Conservation (phyloP, 2,113 vertebrate genomes). For the Coracopsis vasa region DNA sequence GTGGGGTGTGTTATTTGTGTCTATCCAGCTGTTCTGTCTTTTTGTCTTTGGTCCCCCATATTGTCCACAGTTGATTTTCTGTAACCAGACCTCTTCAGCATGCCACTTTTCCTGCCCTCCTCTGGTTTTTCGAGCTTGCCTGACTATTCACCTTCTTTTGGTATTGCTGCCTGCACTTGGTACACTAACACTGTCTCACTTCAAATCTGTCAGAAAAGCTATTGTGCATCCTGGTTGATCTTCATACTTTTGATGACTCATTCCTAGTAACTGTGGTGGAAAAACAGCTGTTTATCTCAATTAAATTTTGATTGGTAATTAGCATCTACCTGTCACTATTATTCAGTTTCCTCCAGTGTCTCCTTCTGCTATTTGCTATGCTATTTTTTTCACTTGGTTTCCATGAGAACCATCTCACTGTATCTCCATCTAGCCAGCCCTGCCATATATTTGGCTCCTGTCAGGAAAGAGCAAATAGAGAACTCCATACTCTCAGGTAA, state of each 20-base stretch:
- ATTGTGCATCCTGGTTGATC: constrained; percentile 32
- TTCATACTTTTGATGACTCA: constrained; percentile 27
- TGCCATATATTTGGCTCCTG: background rate
- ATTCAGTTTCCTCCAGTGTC: constrained; percentile 38
- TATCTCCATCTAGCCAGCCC: background rate
- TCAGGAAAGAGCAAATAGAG: background rate
- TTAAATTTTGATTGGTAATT: constrained; percentile 75
- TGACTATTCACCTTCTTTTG: background rate
- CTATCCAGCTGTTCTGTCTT: constrained; percentile 1
- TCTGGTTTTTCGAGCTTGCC: background rate
- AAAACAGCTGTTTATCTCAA: constrained; percentile 74
- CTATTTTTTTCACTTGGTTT: constrained; percentile 66
- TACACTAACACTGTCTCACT: background rate
- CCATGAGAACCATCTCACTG: constrained; percentile 67
- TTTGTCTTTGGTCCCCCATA: background rate
- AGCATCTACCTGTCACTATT: constrained; percentile 69
- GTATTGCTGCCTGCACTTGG: background rate
- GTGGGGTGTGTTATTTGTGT: background rate
- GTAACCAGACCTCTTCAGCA: background rate
- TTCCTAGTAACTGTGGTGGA: constrained; percentile 37
- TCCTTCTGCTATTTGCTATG: constrained; percentile 58
- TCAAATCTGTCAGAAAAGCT: constrained; percentile 15
- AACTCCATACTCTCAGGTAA: background rate
- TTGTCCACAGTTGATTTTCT: constrained; percentile 12
- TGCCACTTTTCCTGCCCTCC: background rate